Conservation (phyloP, 2,797 vertebrate species). For the Anas capensis region DNA sequence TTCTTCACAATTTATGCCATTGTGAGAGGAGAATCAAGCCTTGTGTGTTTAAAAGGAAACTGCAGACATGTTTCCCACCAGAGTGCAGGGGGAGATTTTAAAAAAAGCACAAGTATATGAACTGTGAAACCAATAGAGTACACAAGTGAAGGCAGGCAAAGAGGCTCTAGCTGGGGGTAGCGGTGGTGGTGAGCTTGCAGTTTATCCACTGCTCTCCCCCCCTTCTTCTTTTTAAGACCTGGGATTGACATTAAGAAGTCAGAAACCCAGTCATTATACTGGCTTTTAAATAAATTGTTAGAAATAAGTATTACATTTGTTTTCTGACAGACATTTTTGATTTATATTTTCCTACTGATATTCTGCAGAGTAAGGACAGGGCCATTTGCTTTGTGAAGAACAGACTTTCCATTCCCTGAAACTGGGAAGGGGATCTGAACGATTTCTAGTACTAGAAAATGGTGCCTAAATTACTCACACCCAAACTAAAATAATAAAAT, state of each 20-base stretch:
- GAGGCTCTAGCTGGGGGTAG: conserved; percentile 31
- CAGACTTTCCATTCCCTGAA: background rate
- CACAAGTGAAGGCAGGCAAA: conserved; percentile 53
- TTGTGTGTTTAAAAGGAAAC: conserved; percentile 68
- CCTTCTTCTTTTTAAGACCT: background rate
- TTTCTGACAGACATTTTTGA: background rate
- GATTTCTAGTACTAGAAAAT: background rate
- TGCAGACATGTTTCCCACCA: conserved; percentile 65
- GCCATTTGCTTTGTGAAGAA: background rate
- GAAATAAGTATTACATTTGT: background rate
- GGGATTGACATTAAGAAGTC: background rate
- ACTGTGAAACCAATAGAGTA: conserved; percentile 69
- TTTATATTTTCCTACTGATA: background rate
- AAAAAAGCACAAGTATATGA: conserved; percentile 67
- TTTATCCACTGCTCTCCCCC: background rate
- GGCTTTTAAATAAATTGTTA: background rate
- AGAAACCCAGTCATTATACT: background rate
- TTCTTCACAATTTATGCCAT: conserved; percentile 73
- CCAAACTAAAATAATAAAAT: background rate
- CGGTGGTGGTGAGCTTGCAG: background rate
- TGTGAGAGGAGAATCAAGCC: conserved; percentile 70
- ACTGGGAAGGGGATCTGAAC: background rate
- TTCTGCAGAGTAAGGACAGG: background rate
- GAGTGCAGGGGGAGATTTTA: conserved; percentile 28
- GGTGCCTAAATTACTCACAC: background rate